phyloP scores from a whole-genome alignment of 2,797 vertebrate genomes.

The Micromesistius poutassou region DNA sequence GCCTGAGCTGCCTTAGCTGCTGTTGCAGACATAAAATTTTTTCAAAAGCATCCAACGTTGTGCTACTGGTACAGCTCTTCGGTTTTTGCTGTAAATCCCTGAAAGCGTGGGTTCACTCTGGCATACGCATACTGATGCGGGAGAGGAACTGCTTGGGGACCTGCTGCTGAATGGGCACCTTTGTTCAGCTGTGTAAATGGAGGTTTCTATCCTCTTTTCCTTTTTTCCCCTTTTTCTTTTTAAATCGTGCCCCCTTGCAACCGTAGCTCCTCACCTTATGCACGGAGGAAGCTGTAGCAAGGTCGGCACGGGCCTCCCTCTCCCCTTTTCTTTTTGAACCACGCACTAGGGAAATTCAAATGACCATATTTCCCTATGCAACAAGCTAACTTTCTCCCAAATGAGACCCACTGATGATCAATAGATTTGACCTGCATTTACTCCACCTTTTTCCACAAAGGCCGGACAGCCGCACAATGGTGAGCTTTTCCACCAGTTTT shows the following conservation, averaged over 20 bases:
- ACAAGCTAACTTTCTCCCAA: neutral
- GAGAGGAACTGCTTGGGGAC: constrained; percentile 24
- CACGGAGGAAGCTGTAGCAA: neutral
- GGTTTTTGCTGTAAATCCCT: neutral
- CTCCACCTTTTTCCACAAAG: neutral
- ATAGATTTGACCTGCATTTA: neutral
- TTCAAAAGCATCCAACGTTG: constrained; percentile 7
- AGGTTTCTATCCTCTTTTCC: constrained; percentile 20
- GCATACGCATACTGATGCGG: constrained; percentile 29
- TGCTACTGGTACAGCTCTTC: constrained; percentile 19
- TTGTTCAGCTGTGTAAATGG: constrained; percentile 63
- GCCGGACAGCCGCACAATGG: neutral
- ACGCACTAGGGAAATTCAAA: neutral
- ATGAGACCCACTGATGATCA: neutral
- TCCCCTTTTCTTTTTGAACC: neutral
- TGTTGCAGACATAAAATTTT: neutral
- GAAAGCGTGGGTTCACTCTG: constrained; percentile 22
- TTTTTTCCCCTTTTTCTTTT: constrained; percentile 3
- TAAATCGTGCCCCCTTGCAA: constrained; percentile 23
- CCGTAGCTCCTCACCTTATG: constrained; percentile 3
- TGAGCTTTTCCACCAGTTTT: neutral
- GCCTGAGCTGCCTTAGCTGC: neutral
- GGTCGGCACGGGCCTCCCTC: neutral
- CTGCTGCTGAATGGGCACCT: constrained; percentile 60
- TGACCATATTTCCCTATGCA: neutral